These are phyloP conservation scores for Muschampia plurimacula DNA, from an alignment of 2,888 invertebrate genomes.

Conservation along the genomic window DNA sequence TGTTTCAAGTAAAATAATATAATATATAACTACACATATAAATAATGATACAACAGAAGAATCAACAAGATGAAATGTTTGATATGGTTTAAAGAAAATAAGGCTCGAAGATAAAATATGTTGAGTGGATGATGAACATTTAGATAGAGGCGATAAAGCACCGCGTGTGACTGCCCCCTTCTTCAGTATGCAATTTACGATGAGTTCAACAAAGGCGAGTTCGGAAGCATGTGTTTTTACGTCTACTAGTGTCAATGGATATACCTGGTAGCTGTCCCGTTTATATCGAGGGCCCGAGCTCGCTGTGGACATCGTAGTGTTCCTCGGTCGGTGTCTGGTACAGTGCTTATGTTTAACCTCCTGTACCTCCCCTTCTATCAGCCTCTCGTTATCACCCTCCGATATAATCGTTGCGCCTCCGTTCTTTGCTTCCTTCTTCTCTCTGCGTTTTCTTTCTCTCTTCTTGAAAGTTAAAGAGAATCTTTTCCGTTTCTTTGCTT, in stretches of 20 bases:
- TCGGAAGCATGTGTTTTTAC: conserved; percentile 33
- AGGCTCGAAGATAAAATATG: conserved; percentile 12
- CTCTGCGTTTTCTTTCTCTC: conserved; percentile 76
- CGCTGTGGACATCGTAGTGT: conserved; percentile 73
- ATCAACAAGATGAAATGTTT: conserved; percentile 19
- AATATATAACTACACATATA: conserved; percentile 40
- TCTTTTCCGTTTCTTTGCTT: conserved; percentile 78
- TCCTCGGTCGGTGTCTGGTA: conserved; percentile 69
- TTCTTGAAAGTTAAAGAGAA: conserved; percentile 80
- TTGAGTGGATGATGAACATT: conserved; percentile 15
- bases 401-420: conserved; percentile 60
- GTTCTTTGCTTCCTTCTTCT: conserved; percentile 75
- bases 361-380: conserved; percentile 75
- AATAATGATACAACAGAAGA: conserved; percentile 17
- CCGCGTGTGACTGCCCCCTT: conserved; percentile 33
- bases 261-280: conserved; percentile 84
- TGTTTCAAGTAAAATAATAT: conserved; percentile 39
- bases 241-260: conserved; percentile 35
- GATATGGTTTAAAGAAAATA: conserved; percentile 29
- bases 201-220: conserved; percentile 15
- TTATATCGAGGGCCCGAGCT: conserved; percentile 82
- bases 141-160: background rate
- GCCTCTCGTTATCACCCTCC: conserved; percentile 78
- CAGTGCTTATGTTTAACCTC: conserved; percentile 71
- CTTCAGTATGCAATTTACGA: conserved; percentile 28